Percentiles rank a stretch among this genome's conserved stretches.
Conservation (phyloP, 2,888 invertebrate genomes). For the Loripinus fragilis region DNA sequence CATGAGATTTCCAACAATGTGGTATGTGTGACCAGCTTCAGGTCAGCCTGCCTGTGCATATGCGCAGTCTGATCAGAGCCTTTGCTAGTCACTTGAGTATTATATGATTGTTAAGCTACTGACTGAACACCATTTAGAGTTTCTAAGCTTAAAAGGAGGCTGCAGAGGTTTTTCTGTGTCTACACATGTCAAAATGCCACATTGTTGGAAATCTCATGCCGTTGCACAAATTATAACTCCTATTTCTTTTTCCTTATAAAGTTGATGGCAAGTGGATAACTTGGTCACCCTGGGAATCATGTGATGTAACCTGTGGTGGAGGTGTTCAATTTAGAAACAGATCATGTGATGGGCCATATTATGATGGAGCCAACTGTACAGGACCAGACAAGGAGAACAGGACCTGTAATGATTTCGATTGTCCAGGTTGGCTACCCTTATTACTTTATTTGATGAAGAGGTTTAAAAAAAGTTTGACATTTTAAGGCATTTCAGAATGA, state of each 20-base stretch:
- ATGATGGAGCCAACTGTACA: constrained; percentile 72
- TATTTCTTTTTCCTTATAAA: constrained; percentile 1
- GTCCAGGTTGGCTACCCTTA: constrained; percentile 69
- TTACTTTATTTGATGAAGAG: neutral
- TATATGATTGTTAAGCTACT: no score
- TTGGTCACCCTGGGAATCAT: constrained; percentile 75
- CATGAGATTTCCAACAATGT: no score
- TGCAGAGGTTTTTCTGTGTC: no score
- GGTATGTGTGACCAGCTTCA: no score
- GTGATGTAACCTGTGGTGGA: constrained; percentile 75
- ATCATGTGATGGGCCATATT: constrained; percentile 69
- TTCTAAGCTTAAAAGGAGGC: no score
- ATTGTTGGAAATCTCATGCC: no score
- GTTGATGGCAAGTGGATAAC: constrained; percentile 64
- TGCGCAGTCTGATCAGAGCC: no score
- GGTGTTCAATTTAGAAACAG: constrained; percentile 69
- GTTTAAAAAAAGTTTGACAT: neutral
- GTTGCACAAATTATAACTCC: no score
- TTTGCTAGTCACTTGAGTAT: no score
- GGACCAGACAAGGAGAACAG: constrained; percentile 62
- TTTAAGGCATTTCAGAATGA: neutral
- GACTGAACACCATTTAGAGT: no score
- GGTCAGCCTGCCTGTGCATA: no score
- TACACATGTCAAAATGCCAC: no score
- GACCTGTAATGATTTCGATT: constrained; percentile 70